These are phyloP conservation scores for Agriopis aurantiaria DNA, from an alignment of 2,888 invertebrate species.

Conservation along the genomic window DNA sequence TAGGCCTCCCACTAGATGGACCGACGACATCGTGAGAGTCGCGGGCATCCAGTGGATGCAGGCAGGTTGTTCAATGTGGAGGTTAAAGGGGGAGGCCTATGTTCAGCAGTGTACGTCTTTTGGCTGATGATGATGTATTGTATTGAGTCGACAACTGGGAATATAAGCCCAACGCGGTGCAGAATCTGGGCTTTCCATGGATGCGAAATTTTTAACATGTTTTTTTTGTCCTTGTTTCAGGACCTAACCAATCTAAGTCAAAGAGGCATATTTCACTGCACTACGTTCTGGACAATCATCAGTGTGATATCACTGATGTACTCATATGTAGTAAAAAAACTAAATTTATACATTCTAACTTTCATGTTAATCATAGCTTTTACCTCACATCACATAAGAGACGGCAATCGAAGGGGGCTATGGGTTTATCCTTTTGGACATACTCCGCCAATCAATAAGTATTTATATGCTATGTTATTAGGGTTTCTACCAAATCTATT, in stretches of 20 bases:
- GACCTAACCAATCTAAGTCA: slow-evolving; percentile 64
- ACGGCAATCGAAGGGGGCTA: slow-evolving; percentile 71
- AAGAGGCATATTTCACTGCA: slow-evolving; percentile 75
- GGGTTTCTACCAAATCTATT: slow-evolving; percentile 63
- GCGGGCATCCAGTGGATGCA: too few relatives aligned
- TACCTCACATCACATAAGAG: slow-evolving; percentile 72
- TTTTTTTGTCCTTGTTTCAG: slow-evolving; percentile 57
- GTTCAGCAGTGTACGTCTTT: too few relatives aligned
- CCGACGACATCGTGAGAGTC: too few relatives aligned
- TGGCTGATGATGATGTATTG: too few relatives aligned
- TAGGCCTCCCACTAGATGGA: too few relatives aligned
- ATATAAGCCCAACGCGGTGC: too few relatives aligned
- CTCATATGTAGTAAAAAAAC: slow-evolving; percentile 60
- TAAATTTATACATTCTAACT: slow-evolving; percentile 60
- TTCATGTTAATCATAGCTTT: slow-evolving; percentile 72
- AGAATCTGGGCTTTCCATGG: too few relatives aligned
- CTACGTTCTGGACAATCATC: slow-evolving; percentile 66
- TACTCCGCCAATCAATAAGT: slow-evolving; percentile 61
- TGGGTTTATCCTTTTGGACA: slow-evolving; percentile 76
- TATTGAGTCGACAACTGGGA: too few relatives aligned
- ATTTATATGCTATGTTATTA: slow-evolving; percentile 61
- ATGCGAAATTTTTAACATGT: slow-evolving; percentile 6
- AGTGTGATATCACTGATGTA: slow-evolving; percentile 56
- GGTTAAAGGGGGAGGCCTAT: too few relatives aligned
- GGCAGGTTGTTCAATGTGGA: too few relatives aligned